phyloP scores from a whole-genome alignment of 2,888 invertebrate species.

The Thera obeliscata region DNA sequence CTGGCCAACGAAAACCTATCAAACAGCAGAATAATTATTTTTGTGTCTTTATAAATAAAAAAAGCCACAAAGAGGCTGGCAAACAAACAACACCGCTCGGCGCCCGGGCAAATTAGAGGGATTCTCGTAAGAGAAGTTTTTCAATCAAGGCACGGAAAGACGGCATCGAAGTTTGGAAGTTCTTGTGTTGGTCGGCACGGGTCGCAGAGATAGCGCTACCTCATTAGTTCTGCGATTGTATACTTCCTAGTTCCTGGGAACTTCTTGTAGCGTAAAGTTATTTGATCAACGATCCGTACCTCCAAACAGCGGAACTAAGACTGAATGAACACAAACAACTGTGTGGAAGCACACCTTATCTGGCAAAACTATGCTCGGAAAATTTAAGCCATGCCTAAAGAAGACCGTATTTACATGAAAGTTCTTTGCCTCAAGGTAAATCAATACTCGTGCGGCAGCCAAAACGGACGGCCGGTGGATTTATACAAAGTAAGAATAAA shows the following conservation, averaged over 20 bases:
- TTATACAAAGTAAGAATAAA: conserved; percentile 59
- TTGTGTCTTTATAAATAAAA: conserved; percentile 14
- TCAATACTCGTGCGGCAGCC: conserved; percentile 66
- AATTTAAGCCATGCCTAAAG: conserved; percentile 17
- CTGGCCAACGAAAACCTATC: conserved; percentile 25
- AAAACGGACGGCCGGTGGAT: conserved; percentile 55
- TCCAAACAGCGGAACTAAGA: background rate
- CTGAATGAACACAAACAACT: conserved; percentile 9
- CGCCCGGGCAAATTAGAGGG: conserved; percentile 32
- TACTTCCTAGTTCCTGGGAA: conserved; percentile 13
- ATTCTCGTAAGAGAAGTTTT: conserved; percentile 47
- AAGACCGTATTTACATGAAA: conserved; percentile 43
- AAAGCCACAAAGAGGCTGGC: conserved; percentile 25
- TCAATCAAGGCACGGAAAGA: conserved; percentile 46
- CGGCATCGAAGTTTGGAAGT: conserved; percentile 38
- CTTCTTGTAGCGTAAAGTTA: conserved; percentile 11
- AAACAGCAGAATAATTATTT: conserved; percentile 24
- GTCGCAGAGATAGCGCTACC: conserved; percentile 18
- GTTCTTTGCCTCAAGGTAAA: conserved; percentile 64
- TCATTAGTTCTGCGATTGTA: conserved; percentile 18
- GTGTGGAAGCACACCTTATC: background rate
- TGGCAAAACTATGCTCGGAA: conserved; percentile 11
- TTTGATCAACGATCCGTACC: background rate
- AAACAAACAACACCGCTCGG: conserved; percentile 12
- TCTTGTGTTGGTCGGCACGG: conserved; percentile 21